phyloP scores from a whole-genome alignment of 2,113 vertebrate genomes.

The Paedocypris sp. region DNA sequence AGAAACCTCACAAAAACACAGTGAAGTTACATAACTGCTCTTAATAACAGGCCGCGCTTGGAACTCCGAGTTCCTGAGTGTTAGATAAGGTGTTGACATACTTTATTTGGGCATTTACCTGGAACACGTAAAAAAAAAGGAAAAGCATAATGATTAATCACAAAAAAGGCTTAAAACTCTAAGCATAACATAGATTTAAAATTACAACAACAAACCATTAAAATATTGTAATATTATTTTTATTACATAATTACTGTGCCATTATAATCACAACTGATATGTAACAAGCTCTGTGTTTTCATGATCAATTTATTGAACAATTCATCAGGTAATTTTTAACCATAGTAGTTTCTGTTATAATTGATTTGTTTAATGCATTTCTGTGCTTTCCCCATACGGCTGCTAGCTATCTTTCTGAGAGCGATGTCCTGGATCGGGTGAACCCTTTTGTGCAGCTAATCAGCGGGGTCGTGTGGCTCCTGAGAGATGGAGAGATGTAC shows the following conservation, averaged over 20 bases:
- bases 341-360: too few species aligned
- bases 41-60: slow-evolving; percentile 10
- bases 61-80: background rate
- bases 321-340: too few species aligned
- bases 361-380: too few species aligned
- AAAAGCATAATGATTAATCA: background rate
- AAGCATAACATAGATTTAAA: too few species aligned
- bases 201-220: too few species aligned
- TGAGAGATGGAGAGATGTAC: slow-evolving; percentile 75
- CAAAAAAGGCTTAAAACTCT: too few species aligned
- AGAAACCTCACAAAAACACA: slow-evolving; percentile 15
- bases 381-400: background rate
- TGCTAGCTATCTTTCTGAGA: slow-evolving; percentile 80
- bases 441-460: slow-evolving; percentile 89
- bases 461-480: slow-evolving; percentile 85
- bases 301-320: too few species aligned
- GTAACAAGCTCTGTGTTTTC: too few species aligned
- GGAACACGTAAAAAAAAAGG: background rate
- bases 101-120: background rate
- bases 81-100: slow-evolving; percentile 17
- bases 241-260: too few species aligned
- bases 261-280: too few species aligned
- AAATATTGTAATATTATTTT: too few species aligned
- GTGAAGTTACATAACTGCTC: slow-evolving; percentile 11
- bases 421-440: slow-evolving; percentile 68